Evolutionary conservation across 2,888 invertebrate genomes (phyloP), one percentile per base, ranked within the genome.

Genomic region (Megastigmus dorsalis): DNA sequence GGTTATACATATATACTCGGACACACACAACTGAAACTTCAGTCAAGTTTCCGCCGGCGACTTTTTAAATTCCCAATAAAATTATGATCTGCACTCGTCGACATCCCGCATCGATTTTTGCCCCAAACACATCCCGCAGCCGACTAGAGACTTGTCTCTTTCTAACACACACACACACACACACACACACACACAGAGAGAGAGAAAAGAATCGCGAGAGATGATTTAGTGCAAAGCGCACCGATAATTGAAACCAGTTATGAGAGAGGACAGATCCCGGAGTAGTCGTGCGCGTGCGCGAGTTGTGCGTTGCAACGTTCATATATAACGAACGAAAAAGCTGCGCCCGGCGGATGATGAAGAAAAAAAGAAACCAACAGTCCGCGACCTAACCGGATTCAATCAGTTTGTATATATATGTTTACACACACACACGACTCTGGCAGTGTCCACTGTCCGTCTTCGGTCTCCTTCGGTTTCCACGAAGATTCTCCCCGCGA

Each of bases 211-310:
- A 18, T 45, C 50, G 38, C 33, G 18, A 50, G 69, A 76, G 71
- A 79, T 77, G 74, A 76, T 79, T 75, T 76, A 77, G 76, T 70
- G 68, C 75, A 68, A 74, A 59, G 41, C 67, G 63, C 36, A 54
- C 71, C 73, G 75, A 74, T 79, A 79, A 79, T 79, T 79, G 76
- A 77, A 79, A 79, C 77, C 77, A 77, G 79, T 79, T 79, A 77
- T 76, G 74, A 65, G 38, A 50, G 18, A 20, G 41, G 41, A 4
- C 10, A 3, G 48, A 13, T 1, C n/a, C 13, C 41, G 26, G 38
- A n/a, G n/a, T 38, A 38, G 23, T 5, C 1, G n/a, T 30, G 50
- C 43, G 10, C 9, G 30, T 3, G 7, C 30, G 10, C n/a, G 3
- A n/a, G n/a, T n/a, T n/a, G n/a, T n/a, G n/a, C n/a, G n/a, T n/a